Evolutionary conservation across 2,113 vertebrate species (phyloP).

Genomic region (Corapipo altera): DNA sequence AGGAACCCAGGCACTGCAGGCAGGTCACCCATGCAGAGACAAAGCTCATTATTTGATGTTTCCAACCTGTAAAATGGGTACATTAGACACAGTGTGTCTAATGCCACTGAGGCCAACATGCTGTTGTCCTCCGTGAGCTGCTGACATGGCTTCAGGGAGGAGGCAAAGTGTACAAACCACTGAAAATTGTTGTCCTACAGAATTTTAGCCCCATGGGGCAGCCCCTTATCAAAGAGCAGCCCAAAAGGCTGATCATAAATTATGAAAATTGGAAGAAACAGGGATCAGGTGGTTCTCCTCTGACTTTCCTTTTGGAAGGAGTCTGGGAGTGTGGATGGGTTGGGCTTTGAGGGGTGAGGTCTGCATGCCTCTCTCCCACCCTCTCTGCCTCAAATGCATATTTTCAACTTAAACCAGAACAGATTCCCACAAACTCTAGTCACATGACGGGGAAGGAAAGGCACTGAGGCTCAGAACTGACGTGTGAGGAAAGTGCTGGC

Average conservation of each 20-base stretch:
- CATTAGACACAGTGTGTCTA: accelerated
- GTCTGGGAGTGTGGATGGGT: neutral
- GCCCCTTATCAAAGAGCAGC: neutral
- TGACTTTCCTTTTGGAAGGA: neutral
- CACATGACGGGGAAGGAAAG: neutral
- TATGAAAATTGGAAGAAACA: neutral
- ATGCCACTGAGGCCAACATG: neutral
- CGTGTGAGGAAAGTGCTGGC: neutral
- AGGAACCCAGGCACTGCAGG: neutral
- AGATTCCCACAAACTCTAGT: neutral
- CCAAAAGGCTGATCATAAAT: neutral
- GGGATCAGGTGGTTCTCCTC: neutral
- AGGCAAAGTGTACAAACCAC: neutral
- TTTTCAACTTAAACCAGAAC: slow-evolving; percentile 27
- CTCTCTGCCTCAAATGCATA: neutral
- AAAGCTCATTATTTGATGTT: accelerated
- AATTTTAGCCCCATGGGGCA: neutral
- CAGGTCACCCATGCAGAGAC: neutral
- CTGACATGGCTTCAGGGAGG: neutral
- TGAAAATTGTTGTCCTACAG: neutral
- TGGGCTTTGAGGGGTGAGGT: neutral
- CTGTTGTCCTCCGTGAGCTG: neutral
- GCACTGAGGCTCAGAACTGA: neutral
- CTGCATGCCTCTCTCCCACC: neutral
- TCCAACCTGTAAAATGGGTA: neutral